Base-by-base conservation (phyloP, 2,113 vertebrate species). In the Columba livia region DNA sequence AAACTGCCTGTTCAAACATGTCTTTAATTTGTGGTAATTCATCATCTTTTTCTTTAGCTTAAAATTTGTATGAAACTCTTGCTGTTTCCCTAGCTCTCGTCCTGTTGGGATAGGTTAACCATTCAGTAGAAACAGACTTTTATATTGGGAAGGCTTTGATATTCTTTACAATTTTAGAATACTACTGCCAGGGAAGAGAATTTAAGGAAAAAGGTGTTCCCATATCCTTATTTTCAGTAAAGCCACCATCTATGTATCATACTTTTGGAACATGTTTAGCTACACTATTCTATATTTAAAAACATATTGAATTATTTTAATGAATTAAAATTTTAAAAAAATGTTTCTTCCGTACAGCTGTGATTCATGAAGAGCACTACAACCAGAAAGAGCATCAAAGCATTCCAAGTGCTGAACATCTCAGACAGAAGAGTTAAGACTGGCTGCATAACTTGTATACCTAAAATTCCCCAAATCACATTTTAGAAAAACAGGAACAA, bases 391-490 rank as follows among this genome's bases (percentile, higher is more conserved):
- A 54, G 11, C 9, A 36, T 11, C 24, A 81, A 61, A 81, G 21
- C 15, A 79, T 88, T 78, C 32, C 1, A 2, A 87, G 7, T 29
- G 51, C 23, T 44, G 16, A 26, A 50, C 16, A 38, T 29, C 8
- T 72, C 34, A 53, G 25, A 78, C 3, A 25, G 5, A 56, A 56
- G 14, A 50, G 20, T 70, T 78, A 69, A 83, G 36, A 69, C 9
- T 31, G 26, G 16, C 9, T 1, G 1, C 3, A 1, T 31, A 88
- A 64, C 3, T 67, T 50, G 4, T 12, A 56, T 9, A 11, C 34
- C 29, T 53, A 77, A 53, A 67, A 48, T n/a, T 67, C 64, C 71
- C 54, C 38, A 10, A n/a, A 57, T 75, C 19, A 4, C n/a, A 47
- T 67, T 56, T 72, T 48, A 47, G 25, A 42, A 92, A 74, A 84